These are phyloP conservation scores for Delichon dasypus DNA, from an alignment of 2,797 vertebrate species.

Conservation along the genomic window DNA sequence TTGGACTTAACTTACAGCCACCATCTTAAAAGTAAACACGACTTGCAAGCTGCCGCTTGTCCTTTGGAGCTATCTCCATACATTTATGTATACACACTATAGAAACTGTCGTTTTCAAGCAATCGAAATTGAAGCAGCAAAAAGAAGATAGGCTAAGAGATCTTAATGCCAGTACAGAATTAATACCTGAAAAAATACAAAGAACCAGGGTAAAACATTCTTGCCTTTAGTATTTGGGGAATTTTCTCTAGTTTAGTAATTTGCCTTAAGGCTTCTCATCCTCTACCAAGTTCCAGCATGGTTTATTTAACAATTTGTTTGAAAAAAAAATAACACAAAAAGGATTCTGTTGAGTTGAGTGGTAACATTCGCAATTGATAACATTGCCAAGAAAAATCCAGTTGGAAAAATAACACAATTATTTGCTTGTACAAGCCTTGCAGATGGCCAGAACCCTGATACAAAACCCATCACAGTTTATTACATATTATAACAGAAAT, in stretches of 20 bases:
- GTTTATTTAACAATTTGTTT: background rate
- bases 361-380: background rate
- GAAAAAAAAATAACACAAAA: background rate
- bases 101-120: background rate
- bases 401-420: background rate
- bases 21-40: background rate
- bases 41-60: background rate
- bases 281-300: background rate
- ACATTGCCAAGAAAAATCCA: background rate
- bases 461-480: background rate
- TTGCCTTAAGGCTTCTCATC: background rate
- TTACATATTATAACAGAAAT: background rate
- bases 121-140: background rate
- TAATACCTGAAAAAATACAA: background rate
- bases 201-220: background rate
- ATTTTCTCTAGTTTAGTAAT: background rate
- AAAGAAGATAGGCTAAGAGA: background rate
- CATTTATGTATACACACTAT: rapidly evolving
- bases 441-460: background rate
- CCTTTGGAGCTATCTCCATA: background rate
- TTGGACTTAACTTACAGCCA: background rate
- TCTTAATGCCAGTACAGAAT: background rate
- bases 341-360: background rate
- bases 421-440: background rate
- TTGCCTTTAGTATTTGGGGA: background rate